Percentiles rank a stretch among this genome's conserved stretches.
These are phyloP conservation scores for Anodontia alba DNA, from an alignment of 2,888 invertebrate species.

Conservation along the genomic window DNA sequence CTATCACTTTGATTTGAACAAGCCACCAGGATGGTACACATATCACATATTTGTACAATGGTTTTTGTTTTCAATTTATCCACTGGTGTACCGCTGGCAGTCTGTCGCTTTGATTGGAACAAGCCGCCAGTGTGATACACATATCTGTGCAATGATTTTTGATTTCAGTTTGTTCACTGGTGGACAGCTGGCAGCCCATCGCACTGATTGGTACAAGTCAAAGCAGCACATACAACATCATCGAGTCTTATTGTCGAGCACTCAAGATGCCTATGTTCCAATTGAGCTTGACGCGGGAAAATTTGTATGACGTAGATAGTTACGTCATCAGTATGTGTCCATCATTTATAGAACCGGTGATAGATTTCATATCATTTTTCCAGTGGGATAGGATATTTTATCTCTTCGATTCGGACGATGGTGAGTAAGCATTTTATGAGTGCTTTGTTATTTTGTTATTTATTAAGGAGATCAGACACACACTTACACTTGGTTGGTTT, in stretches of 20 bases:
- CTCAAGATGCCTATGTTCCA: slow-evolving; percentile 81
- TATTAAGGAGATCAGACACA: too few relatives aligned
- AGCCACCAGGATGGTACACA: too few relatives aligned
- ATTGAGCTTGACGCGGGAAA: slow-evolving; percentile 73
- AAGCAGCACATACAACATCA: slow-evolving; percentile 76
- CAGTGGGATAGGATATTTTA: slow-evolving; percentile 95
- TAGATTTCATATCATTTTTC: slow-evolving; percentile 96
- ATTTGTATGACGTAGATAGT: slow-evolving; percentile 57
- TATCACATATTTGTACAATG: too few relatives aligned
- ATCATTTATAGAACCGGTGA: slow-evolving; percentile 97
- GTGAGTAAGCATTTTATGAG: slow-evolving; percentile 88
- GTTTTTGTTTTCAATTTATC: slow-evolving; percentile 82
- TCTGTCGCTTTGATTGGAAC: slow-evolving; percentile 78
- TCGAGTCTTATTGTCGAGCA: slow-evolving; percentile 80
- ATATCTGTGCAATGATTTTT: too few relatives aligned
- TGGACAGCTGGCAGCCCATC: slow-evolving; percentile 71
- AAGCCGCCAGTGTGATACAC: too few relatives aligned
- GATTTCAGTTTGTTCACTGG: slow-evolving; percentile 80
- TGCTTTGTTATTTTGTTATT: too few relatives aligned
- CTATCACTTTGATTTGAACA: too few relatives aligned
- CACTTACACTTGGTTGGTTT: too few relatives aligned
- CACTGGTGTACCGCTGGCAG: slow-evolving; percentile 68
- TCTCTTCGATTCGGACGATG: slow-evolving; percentile 95
- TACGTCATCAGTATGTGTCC: slow-evolving; percentile 90
- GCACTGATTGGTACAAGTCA: slow-evolving; percentile 78